Base-by-base conservation (phyloP, 2,888 invertebrate species). In the Leptopterna dolabrata region DNA sequence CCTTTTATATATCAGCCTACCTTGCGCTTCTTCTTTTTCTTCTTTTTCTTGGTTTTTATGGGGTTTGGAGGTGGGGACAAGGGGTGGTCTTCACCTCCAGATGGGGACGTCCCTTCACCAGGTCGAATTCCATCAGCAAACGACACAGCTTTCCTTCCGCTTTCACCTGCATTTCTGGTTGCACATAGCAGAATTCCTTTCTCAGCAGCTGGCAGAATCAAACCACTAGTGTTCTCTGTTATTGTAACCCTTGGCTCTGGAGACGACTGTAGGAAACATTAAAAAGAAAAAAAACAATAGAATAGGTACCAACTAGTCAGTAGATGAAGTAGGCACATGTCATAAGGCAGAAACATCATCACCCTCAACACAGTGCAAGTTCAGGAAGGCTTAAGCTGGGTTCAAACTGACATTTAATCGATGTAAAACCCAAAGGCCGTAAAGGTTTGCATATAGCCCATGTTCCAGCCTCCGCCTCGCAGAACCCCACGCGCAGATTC, bases 111-210 rank as follows among this genome's bases (percentile, higher is more conserved):
- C 0, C 92, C 92, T 89, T 92, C 91, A 2, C 92, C 94, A 0
- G 94, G 94, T 88, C 92, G 92, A 24, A 94, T 92, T 2, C 94
- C 94, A 90, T 94, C 94, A 2, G 94, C 94, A 90, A 94, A 94
- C 90, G 93, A 93, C 1, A 94, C 94, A 9, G 92, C 92, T 89
- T 94, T 90, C 76, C 84, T 89, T 29, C n/a, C 16, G 3, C 29
- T 11, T 29, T 43, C 73, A 1, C n/a, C 73, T 0, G 9, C 24
- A 0, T 87, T 89, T 89, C 47, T 45, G 7, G 41, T 19, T 0
- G 41, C 70, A 43, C 14, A 19, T 14, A 85, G 14, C 0, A 94
- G 91, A 88, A 94, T 94, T 82, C 94, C 94, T 90, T 93, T 93
- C 19, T 92, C 92, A 14, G 93, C 92, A 0, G 93, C 92, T 73